Evolutionary conservation across 2,797 vertebrate species (phyloP).

Genomic region (Periparus ater): DNA sequence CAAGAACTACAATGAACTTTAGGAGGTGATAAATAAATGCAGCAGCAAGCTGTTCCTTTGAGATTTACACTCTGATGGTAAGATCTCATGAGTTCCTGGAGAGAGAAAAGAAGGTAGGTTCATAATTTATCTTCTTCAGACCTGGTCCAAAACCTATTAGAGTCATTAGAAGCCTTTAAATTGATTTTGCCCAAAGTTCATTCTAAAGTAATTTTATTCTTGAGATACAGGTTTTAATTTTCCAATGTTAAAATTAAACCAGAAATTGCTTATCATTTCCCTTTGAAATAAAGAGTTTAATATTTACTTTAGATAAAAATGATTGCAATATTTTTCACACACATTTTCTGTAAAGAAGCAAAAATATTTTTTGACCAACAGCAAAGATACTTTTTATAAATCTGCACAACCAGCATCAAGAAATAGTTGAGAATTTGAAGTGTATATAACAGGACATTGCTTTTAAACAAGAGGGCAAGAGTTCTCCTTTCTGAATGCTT

Average conservation of each 20-base stretch:
- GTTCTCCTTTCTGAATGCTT: not conserved
- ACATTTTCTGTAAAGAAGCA: not conserved
- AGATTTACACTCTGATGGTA: conserved; percentile 50
- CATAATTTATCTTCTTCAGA: conserved; percentile 35
- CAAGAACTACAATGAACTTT: conserved; percentile 61
- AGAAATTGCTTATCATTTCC: not conserved
- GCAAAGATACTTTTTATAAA: not conserved
- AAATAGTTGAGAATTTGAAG: not conserved
- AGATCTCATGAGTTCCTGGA: conserved; percentile 21
- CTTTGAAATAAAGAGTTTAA: not conserved
- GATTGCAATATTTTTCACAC: not conserved
- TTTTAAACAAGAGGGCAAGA: not conserved
- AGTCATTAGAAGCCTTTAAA: conserved; percentile 33
- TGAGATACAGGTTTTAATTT: conserved; percentile 45
- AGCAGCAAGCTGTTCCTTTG: conserved; percentile 60
- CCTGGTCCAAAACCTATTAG: not conserved
- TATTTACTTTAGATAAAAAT: not conserved
- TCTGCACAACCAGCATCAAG: not conserved
- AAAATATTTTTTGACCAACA: not conserved
- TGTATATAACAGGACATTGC: not conserved
- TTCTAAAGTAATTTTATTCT: conserved; percentile 8
- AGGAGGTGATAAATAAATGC: conserved; percentile 54
- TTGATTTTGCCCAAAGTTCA: conserved; percentile 27
- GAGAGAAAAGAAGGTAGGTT: conserved; percentile 18
- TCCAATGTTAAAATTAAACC: conserved; percentile 14